phyloP scores from a whole-genome alignment of 1,140 invertebrate genomes.

The Probaryconus sp. region DNA sequence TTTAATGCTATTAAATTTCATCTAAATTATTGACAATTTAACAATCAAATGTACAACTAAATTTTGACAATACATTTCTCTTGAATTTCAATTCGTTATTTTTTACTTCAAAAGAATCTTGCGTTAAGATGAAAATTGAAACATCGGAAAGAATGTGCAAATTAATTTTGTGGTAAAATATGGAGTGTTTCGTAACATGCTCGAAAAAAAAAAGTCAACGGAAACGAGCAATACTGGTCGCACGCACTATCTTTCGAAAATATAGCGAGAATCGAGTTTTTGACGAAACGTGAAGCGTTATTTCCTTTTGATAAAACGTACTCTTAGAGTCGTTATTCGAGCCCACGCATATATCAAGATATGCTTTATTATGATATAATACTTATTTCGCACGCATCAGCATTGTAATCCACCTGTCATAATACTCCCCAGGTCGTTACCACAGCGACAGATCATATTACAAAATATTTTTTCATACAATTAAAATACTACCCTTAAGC shows the following conservation, averaged over 20 bases:
- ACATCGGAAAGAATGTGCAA: constrained; percentile 35
- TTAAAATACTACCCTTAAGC: no score
- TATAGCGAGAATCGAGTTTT: constrained; percentile 60
- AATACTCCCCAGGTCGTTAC: constrained; percentile 15
- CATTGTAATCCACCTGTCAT: constrained; percentile 2
- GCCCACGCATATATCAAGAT: constrained; percentile 20
- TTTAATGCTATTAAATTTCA: constrained; percentile 5
- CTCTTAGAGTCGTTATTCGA: constrained; percentile 20
- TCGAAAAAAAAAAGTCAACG: constrained; percentile 47
- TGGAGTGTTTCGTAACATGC: constrained; percentile 17
- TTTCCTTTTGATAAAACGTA: constrained; percentile 59
- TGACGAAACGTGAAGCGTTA: constrained; percentile 65
- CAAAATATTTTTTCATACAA: no score
- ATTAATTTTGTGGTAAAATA: constrained; percentile 6
- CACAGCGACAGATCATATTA: neutral
- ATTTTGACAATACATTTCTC: no score
- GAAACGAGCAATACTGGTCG: constrained; percentile 52
- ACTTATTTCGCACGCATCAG: constrained; percentile 8
- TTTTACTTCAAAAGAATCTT: no score
- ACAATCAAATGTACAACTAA: constrained; percentile 10
- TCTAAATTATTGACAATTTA: constrained; percentile 4
- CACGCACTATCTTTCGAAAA: constrained; percentile 58
- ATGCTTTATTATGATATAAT: constrained; percentile 29
- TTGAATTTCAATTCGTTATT: no score
- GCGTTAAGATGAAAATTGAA: no score